phyloP scores from a whole-genome alignment of 2,888 invertebrate genomes.

The Thereva nobilitata region DNA sequence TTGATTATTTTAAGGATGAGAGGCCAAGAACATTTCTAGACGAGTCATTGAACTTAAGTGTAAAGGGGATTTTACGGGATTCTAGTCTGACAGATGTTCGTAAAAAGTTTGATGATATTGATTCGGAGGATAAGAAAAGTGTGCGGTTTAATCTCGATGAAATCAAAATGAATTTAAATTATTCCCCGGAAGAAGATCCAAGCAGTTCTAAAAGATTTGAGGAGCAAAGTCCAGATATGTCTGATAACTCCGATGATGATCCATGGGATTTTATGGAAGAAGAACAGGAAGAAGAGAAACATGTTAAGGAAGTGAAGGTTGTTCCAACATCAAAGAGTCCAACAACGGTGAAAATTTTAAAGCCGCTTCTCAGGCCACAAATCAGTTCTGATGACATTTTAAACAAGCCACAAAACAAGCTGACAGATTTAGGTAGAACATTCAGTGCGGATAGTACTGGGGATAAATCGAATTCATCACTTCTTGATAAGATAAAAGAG shows the following conservation, averaged over 20 bases:
- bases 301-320: conserved; percentile 56
- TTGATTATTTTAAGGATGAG: conserved; percentile 40
- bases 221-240: conserved; percentile 51
- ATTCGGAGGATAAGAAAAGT: conserved; percentile 74
- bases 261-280: conserved; percentile 50
- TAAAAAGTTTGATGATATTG: conserved; percentile 43
- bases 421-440: conserved; percentile 21
- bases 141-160: conserved; percentile 67
- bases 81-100: conserved; percentile 59
- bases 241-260: conserved; percentile 50
- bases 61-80: conserved; percentile 69
- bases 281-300: conserved; percentile 54
- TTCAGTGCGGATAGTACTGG: conserved; percentile 46
- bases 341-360: conserved; percentile 4
- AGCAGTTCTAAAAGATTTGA: conserved; percentile 48
- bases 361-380: conserved; percentile 31
- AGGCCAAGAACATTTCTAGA: conserved; percentile 42
- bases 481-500: conserved; percentile 52
- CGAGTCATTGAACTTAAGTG: conserved; percentile 47
- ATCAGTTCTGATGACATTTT: conserved; percentile 34
- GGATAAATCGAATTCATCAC: conserved; percentile 42
- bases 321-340: conserved; percentile 53
- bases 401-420: conserved; percentile 27
- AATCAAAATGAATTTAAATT: conserved; percentile 44
- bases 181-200: conserved; percentile 50